These are phyloP conservation scores for Leucosticte australis DNA, from an alignment of 2,113 vertebrate genomes.

Conservation along the genomic window DNA sequence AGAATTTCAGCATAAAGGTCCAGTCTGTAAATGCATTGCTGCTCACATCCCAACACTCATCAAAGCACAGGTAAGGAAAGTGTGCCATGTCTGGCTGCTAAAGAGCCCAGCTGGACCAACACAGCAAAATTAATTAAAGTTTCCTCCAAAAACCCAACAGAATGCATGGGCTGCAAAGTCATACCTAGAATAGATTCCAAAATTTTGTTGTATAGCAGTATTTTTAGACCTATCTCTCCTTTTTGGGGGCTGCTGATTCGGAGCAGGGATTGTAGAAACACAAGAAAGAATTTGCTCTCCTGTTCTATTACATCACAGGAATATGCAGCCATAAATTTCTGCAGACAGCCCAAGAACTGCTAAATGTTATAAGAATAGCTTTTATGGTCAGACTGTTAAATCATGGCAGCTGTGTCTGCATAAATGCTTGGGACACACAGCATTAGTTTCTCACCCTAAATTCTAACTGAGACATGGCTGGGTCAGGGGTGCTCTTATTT, in stretches of 20 bases:
- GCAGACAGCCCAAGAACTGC: background rate
- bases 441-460: background rate
- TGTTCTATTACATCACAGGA: background rate
- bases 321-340: background rate
- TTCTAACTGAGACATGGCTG: background rate
- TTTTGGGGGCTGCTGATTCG: background rate
- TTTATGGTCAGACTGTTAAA: background rate
- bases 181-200: background rate
- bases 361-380: background rate
- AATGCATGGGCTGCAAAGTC: background rate
- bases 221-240: background rate
- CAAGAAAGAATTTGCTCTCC: background rate
- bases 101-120: background rate
- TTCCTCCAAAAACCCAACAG: fast-evolving
- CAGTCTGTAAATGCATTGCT: background rate
- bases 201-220: background rate
- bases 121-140: background rate
- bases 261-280: background rate
- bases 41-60: background rate
- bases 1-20: background rate
- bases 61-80: background rate
- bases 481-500: background rate
- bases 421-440: background rate
- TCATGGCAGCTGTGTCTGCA: background rate
- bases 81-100: background rate